Percentiles rank a stretch among this genome's conserved stretches.
phyloP scores from a whole-genome alignment of 1,140 invertebrate species.

The Drosophila malerkotliana region DNA sequence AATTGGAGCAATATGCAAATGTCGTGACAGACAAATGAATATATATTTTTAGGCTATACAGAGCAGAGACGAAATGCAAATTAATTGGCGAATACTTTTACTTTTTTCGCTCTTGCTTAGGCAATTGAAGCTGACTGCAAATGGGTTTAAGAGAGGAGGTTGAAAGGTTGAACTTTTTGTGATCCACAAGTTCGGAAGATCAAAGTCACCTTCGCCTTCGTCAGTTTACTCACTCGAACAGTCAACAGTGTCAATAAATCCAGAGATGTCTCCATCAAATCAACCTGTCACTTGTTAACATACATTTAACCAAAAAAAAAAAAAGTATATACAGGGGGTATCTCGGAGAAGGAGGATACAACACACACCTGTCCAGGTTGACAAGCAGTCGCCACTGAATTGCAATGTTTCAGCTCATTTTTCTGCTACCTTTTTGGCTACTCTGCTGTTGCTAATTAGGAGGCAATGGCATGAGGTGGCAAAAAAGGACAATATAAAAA shows the following conservation, averaged over 20 bases:
- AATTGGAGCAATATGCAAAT: constrained; percentile 76
- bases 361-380: constrained; percentile 55
- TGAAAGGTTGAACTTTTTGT: not conserved
- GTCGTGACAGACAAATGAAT: constrained; percentile 53
- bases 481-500: constrained; percentile 1
- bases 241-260: constrained; percentile 54
- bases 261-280: constrained; percentile 57
- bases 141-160: not conserved
- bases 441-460: constrained; percentile 42
- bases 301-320: constrained; percentile 47
- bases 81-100: constrained; percentile 44
- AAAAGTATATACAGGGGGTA: no score
- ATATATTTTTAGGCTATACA: constrained; percentile 18
- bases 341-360: constrained; percentile 2
- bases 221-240: constrained; percentile 5
- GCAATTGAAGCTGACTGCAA: not conserved
- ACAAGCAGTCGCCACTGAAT: constrained; percentile 41
- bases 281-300: constrained; percentile 74
- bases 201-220: constrained; percentile 54
- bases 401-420: constrained; percentile 37
- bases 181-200: not conserved
- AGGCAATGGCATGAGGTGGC: constrained; percentile 41
- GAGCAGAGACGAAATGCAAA: constrained; percentile 1
- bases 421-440: constrained; percentile 16
- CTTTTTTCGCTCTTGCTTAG: constrained; percentile 20